Evolutionary conservation across 2,888 invertebrate species (phyloP).

Genomic region (Agrotis puta): DNA sequence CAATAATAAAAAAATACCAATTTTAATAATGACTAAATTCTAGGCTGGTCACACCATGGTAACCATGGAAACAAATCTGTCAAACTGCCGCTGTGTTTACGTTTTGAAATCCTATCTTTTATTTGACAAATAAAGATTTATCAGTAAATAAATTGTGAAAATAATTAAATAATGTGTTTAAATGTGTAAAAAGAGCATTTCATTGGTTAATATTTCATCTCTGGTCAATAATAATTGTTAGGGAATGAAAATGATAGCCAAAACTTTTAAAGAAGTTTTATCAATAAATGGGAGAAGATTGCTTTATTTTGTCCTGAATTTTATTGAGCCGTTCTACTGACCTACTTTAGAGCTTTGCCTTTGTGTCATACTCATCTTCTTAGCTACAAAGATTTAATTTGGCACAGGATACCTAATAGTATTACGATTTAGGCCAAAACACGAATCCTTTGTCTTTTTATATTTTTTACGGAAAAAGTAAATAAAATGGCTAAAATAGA

Average conservation of each 20-base stretch:
- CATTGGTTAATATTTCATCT: neutral
- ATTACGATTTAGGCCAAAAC: constrained; percentile 16
- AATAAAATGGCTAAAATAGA: constrained; percentile 57
- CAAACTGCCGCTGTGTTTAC: constrained; percentile 66
- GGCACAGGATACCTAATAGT: too few species aligned
- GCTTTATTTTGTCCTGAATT: constrained; percentile 46
- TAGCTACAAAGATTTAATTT: neutral
- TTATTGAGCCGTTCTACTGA: constrained; percentile 73
- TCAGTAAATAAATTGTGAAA: constrained; percentile 2
- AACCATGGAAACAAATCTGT: constrained; percentile 76
- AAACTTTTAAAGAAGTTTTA: constrained; percentile 69
- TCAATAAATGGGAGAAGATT: constrained; percentile 71
- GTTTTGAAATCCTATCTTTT: constrained; percentile 34
- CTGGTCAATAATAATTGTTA: neutral
- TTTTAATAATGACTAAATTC: too few species aligned
- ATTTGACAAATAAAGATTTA: neutral
- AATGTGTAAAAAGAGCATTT: neutral
- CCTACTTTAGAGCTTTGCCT: constrained; percentile 72
- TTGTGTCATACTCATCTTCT: constrained; percentile 63
- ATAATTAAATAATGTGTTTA: neutral
- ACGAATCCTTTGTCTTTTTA: constrained; percentile 23
- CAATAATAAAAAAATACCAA: too few species aligned
- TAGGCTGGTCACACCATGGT: constrained; percentile 59
- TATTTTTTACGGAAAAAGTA: constrained; percentile 6
- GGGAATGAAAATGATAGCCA: constrained; percentile 25